Conservation (phyloP, 2,888 invertebrate species). For the Oscheius sp. region DNA sequence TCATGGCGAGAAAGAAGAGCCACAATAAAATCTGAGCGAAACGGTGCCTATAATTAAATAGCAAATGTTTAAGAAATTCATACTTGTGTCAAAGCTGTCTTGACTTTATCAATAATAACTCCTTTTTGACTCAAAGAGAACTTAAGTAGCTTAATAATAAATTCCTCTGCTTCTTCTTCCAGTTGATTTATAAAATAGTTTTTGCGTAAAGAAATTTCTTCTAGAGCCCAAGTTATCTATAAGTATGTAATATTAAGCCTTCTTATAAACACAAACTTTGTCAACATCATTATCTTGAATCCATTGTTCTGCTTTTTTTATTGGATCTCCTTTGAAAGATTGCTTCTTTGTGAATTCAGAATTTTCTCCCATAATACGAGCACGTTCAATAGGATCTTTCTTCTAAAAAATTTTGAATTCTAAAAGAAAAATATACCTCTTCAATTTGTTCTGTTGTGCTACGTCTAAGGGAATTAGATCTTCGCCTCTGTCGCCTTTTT, state of each 20-base stretch:
- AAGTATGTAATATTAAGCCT: background rate
- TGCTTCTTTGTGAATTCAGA: slow-evolving; percentile 44
- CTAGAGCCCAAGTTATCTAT: slow-evolving; percentile 50
- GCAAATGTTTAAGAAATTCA: background rate
- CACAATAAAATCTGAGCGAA: slow-evolving; percentile 33
- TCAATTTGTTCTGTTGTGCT: slow-evolving; percentile 23
- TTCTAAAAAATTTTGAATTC: slow-evolving; percentile 15
- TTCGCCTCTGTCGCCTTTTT: slow-evolving; percentile 3
- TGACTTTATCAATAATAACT: slow-evolving; percentile 31
- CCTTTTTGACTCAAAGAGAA: slow-evolving; percentile 27
- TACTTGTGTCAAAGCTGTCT: slow-evolving; percentile 37
- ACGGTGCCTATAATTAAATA: slow-evolving; percentile 32
- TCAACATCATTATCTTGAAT: slow-evolving; percentile 38
- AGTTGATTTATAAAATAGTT: slow-evolving; percentile 40
- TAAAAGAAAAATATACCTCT: background rate
- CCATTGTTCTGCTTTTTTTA: slow-evolving; percentile 49
- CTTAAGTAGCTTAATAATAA: slow-evolving; percentile 40
- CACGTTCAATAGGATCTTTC: slow-evolving; percentile 35
- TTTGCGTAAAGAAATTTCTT: slow-evolving; percentile 40
- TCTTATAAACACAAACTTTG: slow-evolving; percentile 28
- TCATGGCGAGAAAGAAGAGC: slow-evolving; percentile 42
- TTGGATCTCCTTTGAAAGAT: slow-evolving; percentile 52
- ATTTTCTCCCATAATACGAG: slow-evolving; percentile 29
- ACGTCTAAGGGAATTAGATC: slow-evolving; percentile 13
- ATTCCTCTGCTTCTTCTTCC: slow-evolving; percentile 51